Percentiles rank a stretch among this genome's conserved stretches.
Conservation (phyloP, 2,113 vertebrate species). For the Microtus oregoni region DNA sequence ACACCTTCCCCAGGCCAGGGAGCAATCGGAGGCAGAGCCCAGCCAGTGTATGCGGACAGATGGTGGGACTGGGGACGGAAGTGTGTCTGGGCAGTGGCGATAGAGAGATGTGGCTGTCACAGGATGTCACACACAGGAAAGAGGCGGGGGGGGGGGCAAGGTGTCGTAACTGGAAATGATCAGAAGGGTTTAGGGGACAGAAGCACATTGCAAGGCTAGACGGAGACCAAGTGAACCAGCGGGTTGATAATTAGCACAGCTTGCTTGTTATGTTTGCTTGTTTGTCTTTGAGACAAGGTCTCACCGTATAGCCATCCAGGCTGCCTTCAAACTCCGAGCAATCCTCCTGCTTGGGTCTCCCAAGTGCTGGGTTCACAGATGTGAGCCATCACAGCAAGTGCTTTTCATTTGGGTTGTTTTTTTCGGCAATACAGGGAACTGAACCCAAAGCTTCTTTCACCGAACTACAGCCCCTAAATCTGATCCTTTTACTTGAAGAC, state of each 20-base stretch:
- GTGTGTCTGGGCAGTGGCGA: accelerated
- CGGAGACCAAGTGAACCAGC: background rate
- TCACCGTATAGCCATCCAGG: background rate
- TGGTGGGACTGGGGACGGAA: background rate
- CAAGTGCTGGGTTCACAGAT: background rate
- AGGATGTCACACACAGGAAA: background rate
- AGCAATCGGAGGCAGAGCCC: background rate
- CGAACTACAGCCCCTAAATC: background rate
- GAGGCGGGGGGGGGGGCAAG: background rate
- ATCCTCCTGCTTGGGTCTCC: background rate
- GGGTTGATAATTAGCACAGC: background rate
- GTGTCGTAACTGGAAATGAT: background rate
- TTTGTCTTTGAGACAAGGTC: background rate
- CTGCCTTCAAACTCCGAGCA: background rate
- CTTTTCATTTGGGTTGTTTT: background rate
- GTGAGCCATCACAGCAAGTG: background rate
- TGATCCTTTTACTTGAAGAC: background rate
- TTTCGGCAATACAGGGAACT: background rate
- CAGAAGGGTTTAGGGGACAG: background rate
- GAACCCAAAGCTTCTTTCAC: background rate
- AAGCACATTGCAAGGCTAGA: background rate
- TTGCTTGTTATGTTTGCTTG: background rate
- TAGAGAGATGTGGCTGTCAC: too few relatives aligned
- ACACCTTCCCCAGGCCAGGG: too few relatives aligned
- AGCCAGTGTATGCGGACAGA: background rate